Conservation (phyloP, 2,113 vertebrate species). For the Larimichthys crocea region DNA sequence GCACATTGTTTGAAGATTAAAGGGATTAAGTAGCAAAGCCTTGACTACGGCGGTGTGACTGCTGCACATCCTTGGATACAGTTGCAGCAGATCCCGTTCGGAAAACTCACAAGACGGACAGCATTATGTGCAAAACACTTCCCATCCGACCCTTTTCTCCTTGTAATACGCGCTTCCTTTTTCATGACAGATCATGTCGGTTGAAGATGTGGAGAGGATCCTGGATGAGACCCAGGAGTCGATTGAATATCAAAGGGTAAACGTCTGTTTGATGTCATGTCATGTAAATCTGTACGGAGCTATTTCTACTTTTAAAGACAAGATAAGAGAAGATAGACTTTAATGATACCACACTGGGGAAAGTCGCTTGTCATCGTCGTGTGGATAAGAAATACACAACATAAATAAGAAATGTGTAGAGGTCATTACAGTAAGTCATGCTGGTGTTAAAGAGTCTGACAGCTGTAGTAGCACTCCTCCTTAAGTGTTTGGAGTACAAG, state of each 20-base stretch:
- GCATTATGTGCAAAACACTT: conserved; percentile 24
- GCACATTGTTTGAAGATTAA: conserved; percentile 79
- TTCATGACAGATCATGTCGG: conserved; percentile 90
- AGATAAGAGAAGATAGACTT: too few species aligned
- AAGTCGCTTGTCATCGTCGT: too few species aligned
- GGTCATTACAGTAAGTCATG: too few species aligned
- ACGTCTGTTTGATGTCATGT: conserved; percentile 22
- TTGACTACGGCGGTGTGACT: conserved; percentile 61
- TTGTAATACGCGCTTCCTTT: conserved; percentile 14
- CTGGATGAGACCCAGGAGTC: conserved; percentile 95
- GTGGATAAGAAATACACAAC: too few species aligned
- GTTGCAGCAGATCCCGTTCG: conserved; percentile 7
- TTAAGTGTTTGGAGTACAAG: too few species aligned
- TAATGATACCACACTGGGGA: too few species aligned
- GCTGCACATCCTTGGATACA: conserved; percentile 54
- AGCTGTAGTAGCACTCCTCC: too few species aligned
- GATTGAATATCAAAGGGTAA: conserved; percentile 93
- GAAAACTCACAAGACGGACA: conserved; percentile 25
- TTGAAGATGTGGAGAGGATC: conserved; percentile 95
- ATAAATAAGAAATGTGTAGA: too few species aligned
- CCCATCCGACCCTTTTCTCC: neutral
- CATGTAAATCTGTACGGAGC: neutral
- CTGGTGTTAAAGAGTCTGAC: too few species aligned
- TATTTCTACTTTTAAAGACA: neutral
- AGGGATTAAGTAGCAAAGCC: conserved; percentile 76